These are phyloP conservation scores for Saccostrea echinata DNA, from an alignment of 1,140 invertebrate genomes.

Conservation along the genomic window DNA sequence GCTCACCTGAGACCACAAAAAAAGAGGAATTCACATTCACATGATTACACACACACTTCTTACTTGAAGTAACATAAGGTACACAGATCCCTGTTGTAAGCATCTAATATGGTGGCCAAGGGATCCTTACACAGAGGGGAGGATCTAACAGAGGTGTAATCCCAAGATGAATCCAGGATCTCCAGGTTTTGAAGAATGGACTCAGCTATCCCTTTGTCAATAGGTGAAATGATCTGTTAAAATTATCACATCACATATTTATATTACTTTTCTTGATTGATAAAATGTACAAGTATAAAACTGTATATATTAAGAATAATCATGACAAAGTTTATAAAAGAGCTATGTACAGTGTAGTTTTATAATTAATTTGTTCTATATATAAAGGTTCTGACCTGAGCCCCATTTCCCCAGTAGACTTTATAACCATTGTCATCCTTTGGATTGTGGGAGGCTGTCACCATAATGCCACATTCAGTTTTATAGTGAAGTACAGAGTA, in stretches of 20 bases:
- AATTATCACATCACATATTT: background rate
- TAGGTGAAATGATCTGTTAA: slow-evolving; percentile 92
- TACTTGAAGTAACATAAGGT: slow-evolving; percentile 1
- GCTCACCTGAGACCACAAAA: too few relatives aligned
- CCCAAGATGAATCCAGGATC: slow-evolving; percentile 87
- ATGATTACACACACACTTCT: background rate
- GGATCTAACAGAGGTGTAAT: slow-evolving; percentile 78
- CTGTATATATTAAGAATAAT: too few relatives aligned
- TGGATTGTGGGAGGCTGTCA: slow-evolving; percentile 99
- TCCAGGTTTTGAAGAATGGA: slow-evolving; percentile 89
- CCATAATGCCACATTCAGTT: slow-evolving; percentile 91
- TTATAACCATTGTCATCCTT: slow-evolving; percentile 99
- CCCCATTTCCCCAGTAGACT: slow-evolving; percentile 81
- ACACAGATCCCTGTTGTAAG: slow-evolving; percentile 81
- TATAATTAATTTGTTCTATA: too few relatives aligned
- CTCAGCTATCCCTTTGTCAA: slow-evolving; percentile 93
- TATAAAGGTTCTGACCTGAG: background rate
- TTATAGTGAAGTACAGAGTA: slow-evolving; percentile 87
- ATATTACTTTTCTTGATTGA: background rate
- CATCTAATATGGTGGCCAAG: slow-evolving; percentile 82
- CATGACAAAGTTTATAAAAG: too few relatives aligned
- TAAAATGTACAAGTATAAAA: too few relatives aligned
- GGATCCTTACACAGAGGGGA: slow-evolving; percentile 80
- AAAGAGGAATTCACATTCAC: background rate
- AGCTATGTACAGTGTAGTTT: too few relatives aligned